Evolutionary conservation across 2,113 vertebrate genomes (phyloP).

Genomic region (Salvelinus sp.): DNA sequence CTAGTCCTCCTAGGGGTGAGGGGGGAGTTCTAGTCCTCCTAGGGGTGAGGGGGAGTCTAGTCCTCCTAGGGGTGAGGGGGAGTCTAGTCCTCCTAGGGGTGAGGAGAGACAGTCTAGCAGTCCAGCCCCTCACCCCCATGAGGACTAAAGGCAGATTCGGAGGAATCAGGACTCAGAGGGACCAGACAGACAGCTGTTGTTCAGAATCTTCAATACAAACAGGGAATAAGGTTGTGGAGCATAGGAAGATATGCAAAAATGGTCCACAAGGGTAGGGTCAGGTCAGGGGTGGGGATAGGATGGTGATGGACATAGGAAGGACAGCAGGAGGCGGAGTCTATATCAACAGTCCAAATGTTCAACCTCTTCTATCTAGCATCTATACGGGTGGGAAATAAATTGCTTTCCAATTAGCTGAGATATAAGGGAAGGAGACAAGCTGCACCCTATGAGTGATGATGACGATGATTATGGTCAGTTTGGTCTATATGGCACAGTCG

Average conservation of each 20-base stretch:
- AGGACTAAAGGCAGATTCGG: conserved; percentile 13
- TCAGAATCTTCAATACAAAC: conserved; percentile 24
- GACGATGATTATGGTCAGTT: not conserved
- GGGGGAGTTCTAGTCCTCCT: not conserved
- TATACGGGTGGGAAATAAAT: too few species aligned
- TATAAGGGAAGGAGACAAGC: too few species aligned
- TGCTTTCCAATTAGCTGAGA: too few species aligned
- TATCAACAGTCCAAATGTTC: not conserved
- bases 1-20: not conserved
- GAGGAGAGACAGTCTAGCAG: not conserved
- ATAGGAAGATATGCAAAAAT: not conserved
- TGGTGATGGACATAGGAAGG: not conserved
- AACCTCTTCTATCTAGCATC: too few species aligned
- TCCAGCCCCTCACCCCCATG: not conserved
- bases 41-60: not conserved
- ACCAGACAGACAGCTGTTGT: not conserved
- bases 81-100: too few species aligned
- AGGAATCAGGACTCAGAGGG: not conserved
- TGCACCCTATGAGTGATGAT: too few species aligned
- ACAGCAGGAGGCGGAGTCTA: not conserved
- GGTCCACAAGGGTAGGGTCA: not conserved
- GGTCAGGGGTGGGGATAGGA: too few species aligned
- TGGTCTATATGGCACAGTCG: conserved; percentile 86
- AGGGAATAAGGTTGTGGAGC: too few species aligned
- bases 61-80: not conserved